Evolutionary conservation across 2,797 vertebrate genomes (phyloP), one percentile per base, ranked within the genome.

Genomic region (Halcyon chelicuti): DNA sequence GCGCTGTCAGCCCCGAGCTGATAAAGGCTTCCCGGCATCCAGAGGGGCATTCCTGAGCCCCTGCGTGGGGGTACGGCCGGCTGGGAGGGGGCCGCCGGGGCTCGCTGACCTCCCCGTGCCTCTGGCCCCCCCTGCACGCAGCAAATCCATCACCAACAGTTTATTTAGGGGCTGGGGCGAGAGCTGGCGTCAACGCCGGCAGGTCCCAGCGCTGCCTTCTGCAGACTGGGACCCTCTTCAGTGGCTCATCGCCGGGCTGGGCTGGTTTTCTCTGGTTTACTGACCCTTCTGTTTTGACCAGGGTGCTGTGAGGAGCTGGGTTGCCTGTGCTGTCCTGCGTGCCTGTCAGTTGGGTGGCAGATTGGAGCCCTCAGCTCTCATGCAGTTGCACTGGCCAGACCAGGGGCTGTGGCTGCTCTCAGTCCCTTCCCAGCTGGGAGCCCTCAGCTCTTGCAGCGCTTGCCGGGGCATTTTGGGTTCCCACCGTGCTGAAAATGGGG

Each of bases 11-110:
- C 95, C 90, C 90, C 12, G 72, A 60, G 85, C 97, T 97, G 97
- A 97, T 96, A 97, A 97, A 94, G 90, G 68, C 92, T 91, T 94
- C 96, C 95, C 96, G 16, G 80, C 93, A 77, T 90, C 94, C 94
- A 25, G 58, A 66, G 93, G 89, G 93, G 66, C 96, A 97, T 97
- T 97, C 96, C 93, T 90, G 84, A 92, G 92, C 87, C 35, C 85
- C 84, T 54, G 13, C 3, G 2, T 2, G 0, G 13, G 72, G 83
- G 42, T 22, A 14, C 3, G 1, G 73, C 11, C 0, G 62, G n/a
- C 3, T 71, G 66, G 54, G 52, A 58, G 60, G 72, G 87, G 90
- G 74, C 71, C 7, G 28, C 9, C 3, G 28, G 71, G 61, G 79
- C 73, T 76, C 15, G 0, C 52, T 94, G 93, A 90, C 88, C 89